Percentiles rank a stretch among this genome's conserved stretches.
These are phyloP conservation scores for Engystomops pustulosus DNA, from an alignment of 2,113 vertebrate species.

Conservation along the genomic window DNA sequence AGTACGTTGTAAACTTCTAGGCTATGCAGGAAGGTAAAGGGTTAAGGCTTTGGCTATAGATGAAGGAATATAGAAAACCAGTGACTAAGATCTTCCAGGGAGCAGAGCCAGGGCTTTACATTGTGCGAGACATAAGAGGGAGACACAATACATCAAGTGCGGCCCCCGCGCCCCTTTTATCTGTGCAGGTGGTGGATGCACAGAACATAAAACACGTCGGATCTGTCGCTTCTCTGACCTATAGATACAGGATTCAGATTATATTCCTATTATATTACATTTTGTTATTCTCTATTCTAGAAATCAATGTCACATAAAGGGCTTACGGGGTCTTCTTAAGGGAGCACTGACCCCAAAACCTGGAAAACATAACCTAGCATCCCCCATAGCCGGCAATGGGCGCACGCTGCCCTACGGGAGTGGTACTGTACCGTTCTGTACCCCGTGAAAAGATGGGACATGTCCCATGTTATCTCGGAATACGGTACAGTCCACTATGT, in stretches of 20 bases:
- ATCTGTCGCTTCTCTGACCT: background rate
- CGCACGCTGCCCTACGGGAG: too few species aligned
- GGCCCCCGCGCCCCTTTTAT: slow-evolving; percentile 14
- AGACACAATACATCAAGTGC: background rate
- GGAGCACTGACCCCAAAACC: background rate
- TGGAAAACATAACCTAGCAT: too few species aligned
- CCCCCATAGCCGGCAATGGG: too few species aligned
- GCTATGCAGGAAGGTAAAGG: background rate
- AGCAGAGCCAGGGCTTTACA: slow-evolving; percentile 1
- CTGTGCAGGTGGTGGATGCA: background rate
- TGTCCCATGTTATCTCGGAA: too few species aligned
- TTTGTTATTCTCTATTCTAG: too few species aligned
- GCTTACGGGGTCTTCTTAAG: background rate
- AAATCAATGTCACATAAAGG: background rate
- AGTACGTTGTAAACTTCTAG: background rate
- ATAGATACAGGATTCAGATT: background rate
- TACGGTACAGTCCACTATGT: too few species aligned
- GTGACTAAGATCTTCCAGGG: slow-evolving; percentile 11
- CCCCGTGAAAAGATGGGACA: too few species aligned
- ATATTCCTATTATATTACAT: too few species aligned
- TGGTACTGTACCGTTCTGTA: too few species aligned
- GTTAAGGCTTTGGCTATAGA: background rate
- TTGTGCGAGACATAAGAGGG: background rate
- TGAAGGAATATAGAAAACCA: background rate
- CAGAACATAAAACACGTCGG: background rate